A percentile compares a stretch with the other conserved stretches of the same genome.
Conservation (phyloP, 2,797 vertebrate species). For the Neoniphon sammara region DNA sequence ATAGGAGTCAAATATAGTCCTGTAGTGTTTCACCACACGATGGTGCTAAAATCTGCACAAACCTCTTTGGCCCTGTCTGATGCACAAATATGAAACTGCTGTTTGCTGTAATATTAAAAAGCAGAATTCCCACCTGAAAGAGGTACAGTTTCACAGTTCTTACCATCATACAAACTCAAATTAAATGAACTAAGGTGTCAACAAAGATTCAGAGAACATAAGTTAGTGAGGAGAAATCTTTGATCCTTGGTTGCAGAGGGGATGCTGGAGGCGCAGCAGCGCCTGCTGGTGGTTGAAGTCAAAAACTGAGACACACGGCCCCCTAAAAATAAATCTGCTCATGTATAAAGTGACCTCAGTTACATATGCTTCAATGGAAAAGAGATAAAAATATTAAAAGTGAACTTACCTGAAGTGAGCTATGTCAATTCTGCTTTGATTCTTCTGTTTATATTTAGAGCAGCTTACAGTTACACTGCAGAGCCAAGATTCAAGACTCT, state of each 20-base stretch:
- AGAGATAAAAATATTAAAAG: too few species aligned
- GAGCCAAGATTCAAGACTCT: too few species aligned
- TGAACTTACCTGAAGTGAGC: too few species aligned
- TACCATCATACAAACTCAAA: background rate
- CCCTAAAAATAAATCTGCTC: too few species aligned
- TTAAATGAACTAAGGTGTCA: background rate
- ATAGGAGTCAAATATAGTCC: too few species aligned
- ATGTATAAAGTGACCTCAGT: too few species aligned
- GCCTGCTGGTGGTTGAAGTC: slow-evolving; percentile 33
- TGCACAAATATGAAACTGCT: background rate
- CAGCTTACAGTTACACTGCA: too few species aligned
- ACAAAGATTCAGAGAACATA: background rate
- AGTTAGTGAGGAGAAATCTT: background rate
- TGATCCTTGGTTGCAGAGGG: background rate
- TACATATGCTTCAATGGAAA: too few species aligned
- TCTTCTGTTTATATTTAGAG: too few species aligned
- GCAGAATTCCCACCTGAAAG: background rate
- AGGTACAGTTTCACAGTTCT: background rate
- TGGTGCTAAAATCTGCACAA: slow-evolving; percentile 35
- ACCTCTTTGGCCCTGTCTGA: background rate
- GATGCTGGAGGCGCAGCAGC: slow-evolving; percentile 27
- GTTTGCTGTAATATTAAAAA: background rate
- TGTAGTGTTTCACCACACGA: slow-evolving; percentile 44
- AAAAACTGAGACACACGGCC: background rate
- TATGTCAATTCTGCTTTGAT: too few species aligned